phyloP scores from a whole-genome alignment of 1,140 invertebrate genomes.

The Pararge aegeria region DNA sequence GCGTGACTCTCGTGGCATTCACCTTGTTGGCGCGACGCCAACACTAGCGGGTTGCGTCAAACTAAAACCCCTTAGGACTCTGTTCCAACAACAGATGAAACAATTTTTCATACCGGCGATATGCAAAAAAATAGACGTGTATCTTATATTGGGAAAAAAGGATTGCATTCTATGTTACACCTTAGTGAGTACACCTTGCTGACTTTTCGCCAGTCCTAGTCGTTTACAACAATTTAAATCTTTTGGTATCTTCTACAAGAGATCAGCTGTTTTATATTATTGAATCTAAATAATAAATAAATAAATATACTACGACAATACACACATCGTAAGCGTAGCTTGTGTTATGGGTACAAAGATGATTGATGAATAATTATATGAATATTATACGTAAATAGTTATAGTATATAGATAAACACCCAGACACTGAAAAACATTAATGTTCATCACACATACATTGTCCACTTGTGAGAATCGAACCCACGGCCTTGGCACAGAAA shows the following conservation, averaged over 20 bases:
- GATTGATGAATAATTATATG: too few relatives aligned
- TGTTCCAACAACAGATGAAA: slow-evolving; percentile 19
- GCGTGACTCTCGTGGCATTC: slow-evolving; percentile 71
- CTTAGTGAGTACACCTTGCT: slow-evolving; percentile 1
- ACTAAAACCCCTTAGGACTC: slow-evolving; percentile 23
- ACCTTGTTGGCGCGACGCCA: slow-evolving; percentile 73
- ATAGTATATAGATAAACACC: too few relatives aligned
- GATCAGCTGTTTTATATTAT: not conserved
- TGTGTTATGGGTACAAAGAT: too few relatives aligned
- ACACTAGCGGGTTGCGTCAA: slow-evolving; percentile 31
- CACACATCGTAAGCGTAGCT: too few relatives aligned
- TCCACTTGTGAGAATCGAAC: too few relatives aligned
- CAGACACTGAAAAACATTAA: too few relatives aligned
- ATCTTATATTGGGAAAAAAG: not conserved
- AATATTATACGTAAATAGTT: too few relatives aligned
- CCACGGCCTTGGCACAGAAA: too few relatives aligned
- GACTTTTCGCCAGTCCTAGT: not conserved
- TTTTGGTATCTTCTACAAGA: not conserved
- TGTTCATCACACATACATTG: too few relatives aligned
- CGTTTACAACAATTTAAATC: not conserved
- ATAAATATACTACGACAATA: too few relatives aligned
- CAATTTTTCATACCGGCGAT: not conserved
- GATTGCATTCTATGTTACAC: not conserved
- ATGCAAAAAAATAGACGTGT: not conserved
- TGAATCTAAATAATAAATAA: too few relatives aligned